A percentile compares a stretch with the other conserved stretches of the same genome.
These are phyloP conservation scores for Chloebia gouldiae DNA, from an alignment of 2,113 vertebrate genomes.

Conservation along the genomic window DNA sequence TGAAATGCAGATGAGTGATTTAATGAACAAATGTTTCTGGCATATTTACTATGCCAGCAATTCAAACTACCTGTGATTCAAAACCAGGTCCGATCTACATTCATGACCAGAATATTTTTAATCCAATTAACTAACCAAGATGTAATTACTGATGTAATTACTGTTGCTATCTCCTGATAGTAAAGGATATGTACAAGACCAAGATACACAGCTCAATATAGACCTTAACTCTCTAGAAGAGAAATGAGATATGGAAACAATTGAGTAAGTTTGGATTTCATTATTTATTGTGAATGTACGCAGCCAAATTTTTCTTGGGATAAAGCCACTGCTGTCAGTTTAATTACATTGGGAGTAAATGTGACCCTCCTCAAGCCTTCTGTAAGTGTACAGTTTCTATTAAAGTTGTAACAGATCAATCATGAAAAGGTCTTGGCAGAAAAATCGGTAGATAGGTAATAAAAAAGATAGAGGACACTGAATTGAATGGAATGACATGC, in stretches of 20 bases:
- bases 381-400: conserved; percentile 39
- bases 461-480: conserved; percentile 47
- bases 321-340: conserved; percentile 16
- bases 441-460: conserved; percentile 44
- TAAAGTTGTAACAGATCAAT: conserved; percentile 53
- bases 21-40: conserved; percentile 9
- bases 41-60: neutral
- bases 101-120: conserved; percentile 23
- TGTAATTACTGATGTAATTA: conserved; percentile 9
- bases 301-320: neutral
- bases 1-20: neutral
- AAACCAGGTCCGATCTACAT: neutral
- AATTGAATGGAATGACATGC: conserved; percentile 22
- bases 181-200: neutral
- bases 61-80: neutral
- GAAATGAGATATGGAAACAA: neutral
- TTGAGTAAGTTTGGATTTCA: neutral
- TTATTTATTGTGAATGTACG: neutral
- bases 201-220: neutral
- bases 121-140: neutral
- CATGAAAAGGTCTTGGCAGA: conserved; percentile 46
- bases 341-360: conserved; percentile 25
- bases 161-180: neutral
- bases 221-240: neutral
- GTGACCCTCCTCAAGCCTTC: neutral